Evolutionary conservation across 2,797 vertebrate genomes (phyloP).

Genomic region (Anableps anableps): DNA sequence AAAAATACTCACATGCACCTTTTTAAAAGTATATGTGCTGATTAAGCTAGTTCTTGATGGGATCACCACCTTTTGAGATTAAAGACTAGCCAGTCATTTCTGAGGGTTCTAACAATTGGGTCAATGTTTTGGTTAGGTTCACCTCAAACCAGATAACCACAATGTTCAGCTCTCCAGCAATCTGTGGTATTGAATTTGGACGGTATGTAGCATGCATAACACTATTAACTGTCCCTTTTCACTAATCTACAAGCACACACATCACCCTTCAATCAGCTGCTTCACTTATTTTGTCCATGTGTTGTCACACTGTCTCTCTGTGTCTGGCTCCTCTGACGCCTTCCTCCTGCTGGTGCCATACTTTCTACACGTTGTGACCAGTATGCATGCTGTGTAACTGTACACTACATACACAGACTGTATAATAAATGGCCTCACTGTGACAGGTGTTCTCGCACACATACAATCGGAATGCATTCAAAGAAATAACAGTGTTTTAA

Average conservation of each 20-base stretch:
- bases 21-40: no score
- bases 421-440: conserved; percentile 13
- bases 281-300: conserved; percentile 45
- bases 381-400: neutral
- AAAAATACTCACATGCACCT: neutral
- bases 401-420: neutral
- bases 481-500: neutral
- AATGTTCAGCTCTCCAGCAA: conserved; percentile 31
- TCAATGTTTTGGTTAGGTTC: neutral
- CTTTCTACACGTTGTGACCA: conserved; percentile 28
- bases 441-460: conserved; percentile 45
- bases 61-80: neutral
- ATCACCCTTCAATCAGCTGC: conserved; percentile 4
- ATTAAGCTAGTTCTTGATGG: neutral
- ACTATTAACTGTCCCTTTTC: conserved; percentile 28
- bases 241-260: conserved; percentile 20
- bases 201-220: conserved; percentile 39
- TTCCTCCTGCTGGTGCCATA: conserved; percentile 12
- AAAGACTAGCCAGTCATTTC: neutral
- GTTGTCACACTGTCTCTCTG: conserved; percentile 38
- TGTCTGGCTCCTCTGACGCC: conserved; percentile 26
- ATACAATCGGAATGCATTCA: neutral
- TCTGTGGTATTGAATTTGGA: conserved; percentile 55
- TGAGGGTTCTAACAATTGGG: neutral
- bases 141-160: neutral